Conservation (phyloP, 30 jellyfish, hydroid and myxozoan genomes). For the Pseudorhiza aurosa region DNA sequence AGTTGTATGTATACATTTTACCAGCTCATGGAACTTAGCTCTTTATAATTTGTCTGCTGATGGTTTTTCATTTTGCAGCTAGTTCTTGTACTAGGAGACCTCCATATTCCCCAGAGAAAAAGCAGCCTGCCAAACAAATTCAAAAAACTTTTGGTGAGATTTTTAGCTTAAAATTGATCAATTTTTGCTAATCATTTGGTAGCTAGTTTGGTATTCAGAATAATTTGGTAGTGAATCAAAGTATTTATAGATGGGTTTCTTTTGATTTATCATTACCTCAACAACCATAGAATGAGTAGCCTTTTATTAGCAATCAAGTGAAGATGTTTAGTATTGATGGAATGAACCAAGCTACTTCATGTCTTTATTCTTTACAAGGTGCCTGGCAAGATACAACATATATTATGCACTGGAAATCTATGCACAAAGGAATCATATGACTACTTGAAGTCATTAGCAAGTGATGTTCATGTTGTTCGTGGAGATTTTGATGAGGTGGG, state of each 20-base stretch:
- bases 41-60: neutral
- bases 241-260: too few species aligned
- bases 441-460: conserved; percentile 89
- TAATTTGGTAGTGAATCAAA: too few species aligned
- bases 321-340: too few species aligned
- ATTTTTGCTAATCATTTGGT: too few species aligned
- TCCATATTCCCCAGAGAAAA: conserved; percentile 92
- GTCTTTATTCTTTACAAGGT: conserved; percentile 50
- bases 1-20: too few species aligned
- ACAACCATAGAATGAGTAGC: neutral
- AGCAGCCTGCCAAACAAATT: conserved; percentile 89
- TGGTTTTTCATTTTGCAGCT: conserved; percentile 43
- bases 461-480: conserved; percentile 97
- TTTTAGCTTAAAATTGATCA: too few species aligned
- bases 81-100: conserved; percentile 93
- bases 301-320: neutral
- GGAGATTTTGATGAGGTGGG: conserved; percentile 98
- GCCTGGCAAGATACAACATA: conserved; percentile 96
- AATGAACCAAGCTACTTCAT: neutral
- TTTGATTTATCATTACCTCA: too few species aligned
- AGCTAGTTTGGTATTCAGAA: too few species aligned
- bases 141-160: conserved; percentile 83
- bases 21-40: too few species aligned
- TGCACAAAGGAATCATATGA: conserved; percentile 97
- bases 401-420: conserved; percentile 93